A percentile compares a stretch with the other conserved stretches of the same genome.
phyloP scores from a whole-genome alignment of 1,140 invertebrate species.

The Neotoxoptera formosana region DNA sequence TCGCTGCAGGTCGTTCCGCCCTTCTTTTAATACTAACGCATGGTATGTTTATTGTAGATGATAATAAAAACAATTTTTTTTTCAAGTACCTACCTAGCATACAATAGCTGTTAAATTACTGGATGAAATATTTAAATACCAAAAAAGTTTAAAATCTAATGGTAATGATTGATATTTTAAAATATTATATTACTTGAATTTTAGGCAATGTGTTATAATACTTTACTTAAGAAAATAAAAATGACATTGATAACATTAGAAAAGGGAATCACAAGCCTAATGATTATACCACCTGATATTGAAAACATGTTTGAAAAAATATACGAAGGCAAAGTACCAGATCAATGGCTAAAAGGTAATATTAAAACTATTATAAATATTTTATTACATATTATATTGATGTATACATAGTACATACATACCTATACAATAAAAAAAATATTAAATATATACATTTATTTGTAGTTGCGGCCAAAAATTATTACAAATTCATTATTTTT shows the following conservation, averaged over 20 bases:
- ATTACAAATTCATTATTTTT: too few species aligned
- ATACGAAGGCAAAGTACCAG: constrained; percentile 69
- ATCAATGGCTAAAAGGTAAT: constrained; percentile 62
- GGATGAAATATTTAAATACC: too few species aligned
- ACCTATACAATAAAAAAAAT: too few species aligned
- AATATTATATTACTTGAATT: background rate
- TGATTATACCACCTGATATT: constrained; percentile 83
- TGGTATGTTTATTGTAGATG: background rate
- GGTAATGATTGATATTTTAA: background rate
- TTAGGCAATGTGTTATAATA: constrained; percentile 63
- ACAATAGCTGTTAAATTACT: background rate
- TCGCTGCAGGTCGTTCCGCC: background rate
- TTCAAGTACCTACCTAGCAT: too few species aligned
- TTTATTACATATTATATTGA: background rate
- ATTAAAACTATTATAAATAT: background rate
- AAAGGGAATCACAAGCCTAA: constrained; percentile 77
- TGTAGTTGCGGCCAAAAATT: too few species aligned
- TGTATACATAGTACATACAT: too few species aligned
- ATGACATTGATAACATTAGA: background rate
- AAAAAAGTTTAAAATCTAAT: too few species aligned
- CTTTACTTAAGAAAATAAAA: constrained; percentile 5
- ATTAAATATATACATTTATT: too few species aligned
- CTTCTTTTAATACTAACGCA: background rate
- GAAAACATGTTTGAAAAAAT: constrained; percentile 83
- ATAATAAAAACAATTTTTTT: background rate